A percentile compares a stretch with the other conserved stretches of the same genome.
Conservation (phyloP, 2,113 vertebrate genomes). For the Eublepharis macularius region DNA sequence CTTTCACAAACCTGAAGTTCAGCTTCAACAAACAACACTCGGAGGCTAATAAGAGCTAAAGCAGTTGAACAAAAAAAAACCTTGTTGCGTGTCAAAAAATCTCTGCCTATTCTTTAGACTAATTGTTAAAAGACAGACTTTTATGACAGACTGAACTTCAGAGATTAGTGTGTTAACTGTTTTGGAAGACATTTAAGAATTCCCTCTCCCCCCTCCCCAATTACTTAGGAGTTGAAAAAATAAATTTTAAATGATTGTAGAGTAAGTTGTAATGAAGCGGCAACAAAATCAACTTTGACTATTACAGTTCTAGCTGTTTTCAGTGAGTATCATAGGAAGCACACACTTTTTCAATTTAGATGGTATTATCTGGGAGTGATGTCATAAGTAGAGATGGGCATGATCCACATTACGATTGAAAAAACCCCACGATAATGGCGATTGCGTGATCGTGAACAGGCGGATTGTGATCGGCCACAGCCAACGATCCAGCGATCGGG, state of each 20-base stretch:
- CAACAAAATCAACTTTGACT: background rate
- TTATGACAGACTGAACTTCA: constrained; percentile 18
- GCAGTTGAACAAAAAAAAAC: constrained; percentile 5
- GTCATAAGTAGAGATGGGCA: too few species aligned
- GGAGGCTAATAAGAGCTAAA: background rate
- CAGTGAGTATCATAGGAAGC: background rate
- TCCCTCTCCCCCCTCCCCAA: too few species aligned
- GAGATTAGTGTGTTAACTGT: background rate
- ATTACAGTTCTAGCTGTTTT: background rate
- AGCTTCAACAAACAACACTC: constrained; percentile 2
- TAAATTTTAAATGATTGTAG: constrained; percentile 22
- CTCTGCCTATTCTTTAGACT: constrained; percentile 1
- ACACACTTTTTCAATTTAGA: background rate
- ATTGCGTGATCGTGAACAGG: too few species aligned
- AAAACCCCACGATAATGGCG: too few species aligned
- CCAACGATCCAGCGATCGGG: too few species aligned
- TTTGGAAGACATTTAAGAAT: background rate
- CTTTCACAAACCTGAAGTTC: background rate
- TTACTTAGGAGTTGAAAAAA: background rate
- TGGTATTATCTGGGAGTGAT: background rate
- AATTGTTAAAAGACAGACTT: background rate
- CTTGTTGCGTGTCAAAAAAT: constrained; percentile 12
- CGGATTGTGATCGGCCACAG: too few species aligned
- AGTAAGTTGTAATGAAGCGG: background rate
- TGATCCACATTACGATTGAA: too few species aligned